Evolutionary conservation across 2,113 vertebrate species (phyloP), one percentile per base, ranked within the genome.

Genomic region (Setophaga petechia): DNA sequence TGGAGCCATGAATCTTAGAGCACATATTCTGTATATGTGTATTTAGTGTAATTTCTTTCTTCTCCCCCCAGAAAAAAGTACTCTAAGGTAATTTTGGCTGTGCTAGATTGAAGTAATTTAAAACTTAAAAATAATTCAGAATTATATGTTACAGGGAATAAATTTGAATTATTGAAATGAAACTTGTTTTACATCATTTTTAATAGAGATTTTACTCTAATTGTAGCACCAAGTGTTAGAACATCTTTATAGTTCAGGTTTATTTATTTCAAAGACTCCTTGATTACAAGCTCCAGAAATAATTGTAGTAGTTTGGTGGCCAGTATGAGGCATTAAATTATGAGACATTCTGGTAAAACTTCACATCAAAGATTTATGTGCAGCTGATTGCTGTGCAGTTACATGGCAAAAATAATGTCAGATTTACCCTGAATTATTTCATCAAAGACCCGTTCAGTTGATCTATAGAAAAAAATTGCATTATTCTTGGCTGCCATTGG

Each of bases 61-160:
- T 1, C 12, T 9, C 0, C 12, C 49, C 2, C 1, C 6, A 15
- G 23, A 9, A 2, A 51, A 37, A 4, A 47, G 8, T 41, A 46
- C 15, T 62, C 10, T 41, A 5, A 67, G 65, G 9, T 78, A 57
- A 54, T 65, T 87, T 79, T 5, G 5, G 18, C 18, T 93, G 19
- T 87, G 15, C 19, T 55, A 52, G 37, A 35, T 46, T 24, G 16
- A 65, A 75, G 5, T 47, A 41, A 35, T 79, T 68, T 41, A 61
- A 89, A 89, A 75, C 6, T 73, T 73, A 12, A 74, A 66, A 81
- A 22, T 61, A 27, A 9, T 43, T 81, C n/a, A 62, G 52, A 79
- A 44, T 0, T 4, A 4, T 21, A 22, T 31, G 6, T 59, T 68
- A 57, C 17, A 49, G 21, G 49, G 31, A 79, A 43, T n/a, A 78